Base-by-base conservation (phyloP, 2,888 invertebrate species). In the Salticus scenicus region DNA sequence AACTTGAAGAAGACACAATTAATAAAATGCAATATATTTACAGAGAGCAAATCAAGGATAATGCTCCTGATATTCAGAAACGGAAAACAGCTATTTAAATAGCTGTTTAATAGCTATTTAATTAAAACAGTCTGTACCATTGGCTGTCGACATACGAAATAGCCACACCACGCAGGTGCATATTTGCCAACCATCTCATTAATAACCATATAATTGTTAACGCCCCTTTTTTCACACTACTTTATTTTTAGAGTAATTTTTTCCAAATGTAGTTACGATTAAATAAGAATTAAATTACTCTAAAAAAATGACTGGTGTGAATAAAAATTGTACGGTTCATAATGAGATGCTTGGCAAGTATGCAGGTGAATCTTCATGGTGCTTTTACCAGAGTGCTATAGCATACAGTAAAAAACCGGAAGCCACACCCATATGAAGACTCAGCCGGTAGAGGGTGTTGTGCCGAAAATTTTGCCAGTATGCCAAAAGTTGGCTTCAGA, bases 361-460 rank as follows among this genome's bases (percentile, higher is more conserved):
- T 0, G 20, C n/a, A 20, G 70, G 63, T 5, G 17, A 28, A 2
- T 2, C 24, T 5, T 63, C 78, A 4, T 78, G 70, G 77, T 78
- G 70, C 20, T 78, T 71, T 27, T 78, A 42, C 42, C 78, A 78
- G 51, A 10, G 63, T 0, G 31, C 64, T 7, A 0, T 78, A 7
- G 63, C 41, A 0, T 14, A 42, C 2, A 24, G n/a, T n/a, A 5
- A 71, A 71, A 64, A 41, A 2, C 41, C 42, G 30, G 17, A 12
- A n/a, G 5, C 28, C 4, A n/a, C 51, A 20, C 10, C 5, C 8
- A 2, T 1, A 42, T 79, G 30, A 72, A 79, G 14, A 31, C 31
- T 0, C n/a, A 57, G 10, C 0, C 70, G 0, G 17, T 12, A 0
- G 51, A 47, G n/a, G 8, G 33, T 24, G 1, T 51, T 2, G 30